phyloP scores from a whole-genome alignment of 2,113 vertebrate genomes.

The Phaethornis superciliosus region DNA sequence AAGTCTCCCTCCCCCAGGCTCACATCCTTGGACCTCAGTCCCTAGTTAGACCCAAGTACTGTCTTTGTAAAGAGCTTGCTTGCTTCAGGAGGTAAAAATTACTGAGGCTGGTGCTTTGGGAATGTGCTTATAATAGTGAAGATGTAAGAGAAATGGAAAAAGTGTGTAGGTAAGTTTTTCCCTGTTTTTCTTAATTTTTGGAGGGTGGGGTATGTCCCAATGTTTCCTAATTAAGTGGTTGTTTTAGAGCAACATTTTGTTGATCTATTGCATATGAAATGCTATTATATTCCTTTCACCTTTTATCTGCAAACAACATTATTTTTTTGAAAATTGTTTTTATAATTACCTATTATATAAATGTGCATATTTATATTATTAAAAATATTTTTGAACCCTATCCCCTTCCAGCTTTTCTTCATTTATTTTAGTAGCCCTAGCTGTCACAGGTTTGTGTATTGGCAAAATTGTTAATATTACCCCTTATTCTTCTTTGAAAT shows the following conservation, averaged over 20 bases:
- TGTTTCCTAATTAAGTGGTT: not conserved
- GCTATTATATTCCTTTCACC: not conserved
- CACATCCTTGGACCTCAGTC: not conserved
- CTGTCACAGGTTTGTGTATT: not conserved
- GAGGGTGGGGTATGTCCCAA: not conserved
- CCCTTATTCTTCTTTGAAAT: not conserved
- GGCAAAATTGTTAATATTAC: not conserved
- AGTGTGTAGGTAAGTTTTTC: not conserved
- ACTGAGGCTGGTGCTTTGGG: not conserved
- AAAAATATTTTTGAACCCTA: not conserved
- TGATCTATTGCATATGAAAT: not conserved
- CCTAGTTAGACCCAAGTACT: fast-evolving
- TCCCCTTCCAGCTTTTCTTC: not conserved
- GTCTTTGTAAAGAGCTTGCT: not conserved
- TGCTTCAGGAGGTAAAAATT: slow-evolving; percentile 14
- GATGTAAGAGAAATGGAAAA: not conserved
- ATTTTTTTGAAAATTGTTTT: not conserved
- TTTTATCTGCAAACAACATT: not conserved
- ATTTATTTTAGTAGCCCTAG: not conserved
- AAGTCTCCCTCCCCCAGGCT: slow-evolving; percentile 11
- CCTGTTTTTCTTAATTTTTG: not conserved
- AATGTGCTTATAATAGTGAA: not conserved
- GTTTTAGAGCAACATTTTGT: not conserved
- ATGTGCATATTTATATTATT: not conserved
- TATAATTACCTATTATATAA: not conserved